Base-by-base conservation (phyloP, 2,888 invertebrate species). In the Pachliopta kotzebuea region DNA sequence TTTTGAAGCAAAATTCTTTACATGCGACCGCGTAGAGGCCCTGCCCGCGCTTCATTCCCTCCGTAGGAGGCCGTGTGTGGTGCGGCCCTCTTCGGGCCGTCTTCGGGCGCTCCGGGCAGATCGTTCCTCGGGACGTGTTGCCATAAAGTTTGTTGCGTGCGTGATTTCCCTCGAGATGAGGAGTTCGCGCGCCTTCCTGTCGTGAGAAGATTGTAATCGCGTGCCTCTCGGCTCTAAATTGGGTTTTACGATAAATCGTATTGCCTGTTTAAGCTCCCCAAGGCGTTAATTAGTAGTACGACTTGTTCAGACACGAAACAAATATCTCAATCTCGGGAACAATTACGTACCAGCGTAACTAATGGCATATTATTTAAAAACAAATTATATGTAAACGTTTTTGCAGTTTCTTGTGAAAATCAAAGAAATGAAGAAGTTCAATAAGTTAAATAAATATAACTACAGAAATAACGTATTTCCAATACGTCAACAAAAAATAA, bases 141-240 rank as follows among this genome's bases (percentile, higher is more conserved):
- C 88, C 86, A 90, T 91, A 91, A 91, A 90, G 89, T 90, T 91
- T 89, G 88, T 90, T 90, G 90, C 90, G 90, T 91, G 90, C 90
- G 90, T 91, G 90, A 91, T 91, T 90, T 91, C 90, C 90, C 90
- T 85, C 83, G 90, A 90, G 90, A 91, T 90, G 90, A 90, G 88
- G 88, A 90, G 87, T 91, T 90, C 84, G 90, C 88, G 86, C 88
- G 90, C 89, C 89, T 89, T 90, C 87, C 88, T 91, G 89, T 90
- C 90, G 89, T 90, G 91, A 90, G 90, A 89, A 90, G 90, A 90
- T 90, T 90, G 88, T 90, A 90, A 91, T 91, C 90, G 90, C 89
- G 86, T 90, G 90, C 90, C 90, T 90, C 85, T 81, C 78, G 88
- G 88, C 88, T 85, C 86, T 88, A 88, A 90, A 90, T 90, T 88